Conservation (phyloP, 2,888 invertebrate genomes). For the Ceratothoa steindachneri region DNA sequence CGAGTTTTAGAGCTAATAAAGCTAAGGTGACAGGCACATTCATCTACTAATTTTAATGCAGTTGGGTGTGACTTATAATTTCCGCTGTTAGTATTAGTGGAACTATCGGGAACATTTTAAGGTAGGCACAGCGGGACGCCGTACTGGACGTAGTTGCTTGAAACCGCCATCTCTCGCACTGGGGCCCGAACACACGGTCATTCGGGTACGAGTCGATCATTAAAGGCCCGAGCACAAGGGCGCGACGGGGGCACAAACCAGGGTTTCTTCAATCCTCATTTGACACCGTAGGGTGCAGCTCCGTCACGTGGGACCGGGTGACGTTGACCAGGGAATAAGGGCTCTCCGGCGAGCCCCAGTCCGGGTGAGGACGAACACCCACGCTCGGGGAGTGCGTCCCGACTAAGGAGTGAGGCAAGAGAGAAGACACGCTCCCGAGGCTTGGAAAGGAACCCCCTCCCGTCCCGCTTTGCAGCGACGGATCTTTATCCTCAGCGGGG, state of each 20-base stretch:
- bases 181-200: background rate
- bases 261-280: slow-evolving; percentile 30
- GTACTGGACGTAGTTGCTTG: slow-evolving; percentile 3
- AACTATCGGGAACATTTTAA: background rate
- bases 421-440: slow-evolving; percentile 20
- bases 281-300: slow-evolving; percentile 40
- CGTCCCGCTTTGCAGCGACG: background rate
- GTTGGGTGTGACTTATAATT: background rate
- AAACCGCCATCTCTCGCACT: background rate
- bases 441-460: background rate
- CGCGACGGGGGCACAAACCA: background rate
- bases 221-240: background rate
- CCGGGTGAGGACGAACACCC: slow-evolving; percentile 23
- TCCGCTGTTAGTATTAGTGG: background rate
- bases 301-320: slow-evolving; percentile 28
- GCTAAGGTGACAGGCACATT: slow-evolving; percentile 2
- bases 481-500: slow-evolving; percentile 36
- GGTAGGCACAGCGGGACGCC: background rate
- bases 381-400: background rate
- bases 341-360: slow-evolving; percentile 25
- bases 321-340: slow-evolving; percentile 33
- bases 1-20: background rate
- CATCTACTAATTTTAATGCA: background rate
- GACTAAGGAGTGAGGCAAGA: slow-evolving; percentile 34
- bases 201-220: background rate